A percentile compares a stretch with the other conserved stretches of the same genome.
Evolutionary conservation across 2,888 invertebrate species (phyloP).

Genomic region (Elegia similella): DNA sequence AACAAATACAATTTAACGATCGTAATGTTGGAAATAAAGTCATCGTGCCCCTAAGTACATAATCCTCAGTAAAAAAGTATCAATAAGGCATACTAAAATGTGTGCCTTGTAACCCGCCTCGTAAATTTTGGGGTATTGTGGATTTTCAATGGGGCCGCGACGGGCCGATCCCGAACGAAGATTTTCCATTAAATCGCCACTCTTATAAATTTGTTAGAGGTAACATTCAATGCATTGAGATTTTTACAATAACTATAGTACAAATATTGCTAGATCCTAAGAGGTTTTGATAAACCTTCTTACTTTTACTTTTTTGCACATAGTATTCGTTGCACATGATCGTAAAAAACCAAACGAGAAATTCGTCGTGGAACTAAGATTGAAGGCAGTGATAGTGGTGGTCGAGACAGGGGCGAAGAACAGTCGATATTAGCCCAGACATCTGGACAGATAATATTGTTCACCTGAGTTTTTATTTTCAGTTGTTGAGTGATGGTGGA

Average conservation of each 20-base stretch:
- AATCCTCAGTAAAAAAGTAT: slow-evolving; percentile 16
- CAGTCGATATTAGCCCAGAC: no score
- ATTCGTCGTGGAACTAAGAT: no score
- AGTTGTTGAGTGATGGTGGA: no score
- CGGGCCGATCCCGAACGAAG: slow-evolving; percentile 14
- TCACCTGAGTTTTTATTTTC: no score
- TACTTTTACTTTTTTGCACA: no score
- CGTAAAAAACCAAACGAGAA: no score
- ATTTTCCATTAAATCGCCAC: slow-evolving; percentile 14
- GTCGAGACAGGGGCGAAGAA: no score
- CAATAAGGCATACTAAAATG: slow-evolving; percentile 17
- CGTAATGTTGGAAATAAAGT: neutral
- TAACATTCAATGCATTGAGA: neutral
- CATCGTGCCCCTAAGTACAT: neutral
- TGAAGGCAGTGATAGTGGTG: no score
- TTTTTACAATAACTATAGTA: neutral
- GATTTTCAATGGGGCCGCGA: slow-evolving; percentile 13
- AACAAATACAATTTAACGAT: no score
- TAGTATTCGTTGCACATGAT: no score
- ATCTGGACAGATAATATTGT: no score
- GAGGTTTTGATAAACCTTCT: neutral
- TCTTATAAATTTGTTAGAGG: slow-evolving; percentile 10
- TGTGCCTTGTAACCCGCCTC: slow-evolving; percentile 12
- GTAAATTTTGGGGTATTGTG: slow-evolving; percentile 18
- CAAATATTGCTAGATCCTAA: neutral